Evolutionary conservation across 2,888 invertebrate genomes (phyloP).

Genomic region (Eustalomyia histrio): DNA sequence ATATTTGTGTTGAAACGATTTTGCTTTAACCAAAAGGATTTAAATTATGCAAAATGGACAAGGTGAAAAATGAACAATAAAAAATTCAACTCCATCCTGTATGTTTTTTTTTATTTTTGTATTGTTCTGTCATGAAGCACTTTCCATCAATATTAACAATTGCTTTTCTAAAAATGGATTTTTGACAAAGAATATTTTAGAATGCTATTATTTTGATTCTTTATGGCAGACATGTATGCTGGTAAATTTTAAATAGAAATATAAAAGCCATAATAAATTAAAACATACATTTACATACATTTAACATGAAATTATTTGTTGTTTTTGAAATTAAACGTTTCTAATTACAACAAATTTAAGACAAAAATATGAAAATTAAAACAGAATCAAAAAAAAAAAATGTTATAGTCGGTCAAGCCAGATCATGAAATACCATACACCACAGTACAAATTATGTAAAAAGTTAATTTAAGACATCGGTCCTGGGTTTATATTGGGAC

Average conservation of each 20-base stretch:
- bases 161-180: background rate
- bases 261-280: too few relatives aligned
- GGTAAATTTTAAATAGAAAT: background rate
- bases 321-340: too few relatives aligned
- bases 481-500: too few relatives aligned
- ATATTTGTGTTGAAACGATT: background rate
- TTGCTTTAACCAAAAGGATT: background rate
- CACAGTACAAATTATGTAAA: too few relatives aligned
- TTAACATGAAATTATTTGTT: too few relatives aligned
- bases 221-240: background rate
- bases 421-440: too few relatives aligned
- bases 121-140: background rate
- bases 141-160: background rate
- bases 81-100: background rate
- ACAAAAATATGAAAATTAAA: too few relatives aligned
- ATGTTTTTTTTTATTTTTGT: background rate
- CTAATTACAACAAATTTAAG: too few relatives aligned
- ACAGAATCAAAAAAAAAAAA: too few relatives aligned
- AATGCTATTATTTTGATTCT: background rate
- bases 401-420: too few relatives aligned
- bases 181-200: background rate
- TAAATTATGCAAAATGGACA: background rate
- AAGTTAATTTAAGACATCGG: too few relatives aligned
- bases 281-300: too few relatives aligned
- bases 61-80: background rate